These are phyloP conservation scores for Pseudocheirus occidentalis DNA, from an alignment of 2,797 vertebrate species.

Conservation along the genomic window DNA sequence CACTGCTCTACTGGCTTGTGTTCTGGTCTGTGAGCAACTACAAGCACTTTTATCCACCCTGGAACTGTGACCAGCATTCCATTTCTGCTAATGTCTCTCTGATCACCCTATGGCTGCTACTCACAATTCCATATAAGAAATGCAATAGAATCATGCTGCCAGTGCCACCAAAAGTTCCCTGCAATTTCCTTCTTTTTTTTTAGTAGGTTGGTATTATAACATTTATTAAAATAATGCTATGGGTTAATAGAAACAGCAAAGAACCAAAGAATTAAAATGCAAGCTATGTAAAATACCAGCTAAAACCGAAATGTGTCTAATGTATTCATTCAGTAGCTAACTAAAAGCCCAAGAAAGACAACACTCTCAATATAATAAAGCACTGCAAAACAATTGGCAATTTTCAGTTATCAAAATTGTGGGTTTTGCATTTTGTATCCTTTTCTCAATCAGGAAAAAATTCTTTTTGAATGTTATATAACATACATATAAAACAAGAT, in stretches of 20 bases:
- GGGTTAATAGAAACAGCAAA: conserved; percentile 93
- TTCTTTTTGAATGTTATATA: too few species aligned
- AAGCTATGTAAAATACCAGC: conserved; percentile 92
- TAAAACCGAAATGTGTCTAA: conserved; percentile 89
- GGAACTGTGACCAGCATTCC: too few species aligned
- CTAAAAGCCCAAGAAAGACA: conserved; percentile 90
- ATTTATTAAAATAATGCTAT: conserved; percentile 95
- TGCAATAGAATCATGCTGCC: too few species aligned
- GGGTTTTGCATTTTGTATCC: conserved; percentile 89
- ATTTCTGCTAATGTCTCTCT: too few species aligned
- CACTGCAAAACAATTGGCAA: conserved; percentile 92
- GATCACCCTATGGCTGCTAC: too few species aligned
- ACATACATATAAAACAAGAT: too few species aligned
- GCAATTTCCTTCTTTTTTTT: too few species aligned
- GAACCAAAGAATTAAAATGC: conserved; percentile 91
- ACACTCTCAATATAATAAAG: conserved; percentile 90
- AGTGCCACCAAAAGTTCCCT: too few species aligned
- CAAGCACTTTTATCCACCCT: too few species aligned
- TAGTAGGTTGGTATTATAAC: conserved; percentile 92
- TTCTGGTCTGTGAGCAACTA: too few species aligned
- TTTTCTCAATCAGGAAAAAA: conserved; percentile 92
- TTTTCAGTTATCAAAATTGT: conserved; percentile 91
- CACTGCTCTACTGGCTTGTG: too few species aligned
- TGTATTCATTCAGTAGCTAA: conserved; percentile 89
- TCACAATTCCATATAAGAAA: too few species aligned